A percentile compares a stretch with the other conserved stretches of the same genome.
Evolutionary conservation across 2,888 invertebrate genomes (phyloP).

Genomic region (Drosophila formosana): DNA sequence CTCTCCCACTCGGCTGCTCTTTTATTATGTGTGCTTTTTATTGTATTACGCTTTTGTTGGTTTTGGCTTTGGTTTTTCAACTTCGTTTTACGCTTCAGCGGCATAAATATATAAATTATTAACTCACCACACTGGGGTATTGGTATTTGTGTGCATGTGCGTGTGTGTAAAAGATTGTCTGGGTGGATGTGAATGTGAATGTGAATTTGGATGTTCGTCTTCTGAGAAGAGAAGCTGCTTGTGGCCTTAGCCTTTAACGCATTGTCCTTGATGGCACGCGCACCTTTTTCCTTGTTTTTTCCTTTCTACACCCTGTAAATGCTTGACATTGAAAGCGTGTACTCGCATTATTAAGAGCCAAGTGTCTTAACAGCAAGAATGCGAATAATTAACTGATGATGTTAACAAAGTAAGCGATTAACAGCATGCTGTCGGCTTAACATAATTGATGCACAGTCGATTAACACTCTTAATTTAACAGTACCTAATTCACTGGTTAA

Average conservation of each 20-base stretch:
- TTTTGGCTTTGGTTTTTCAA: conserved; percentile 73
- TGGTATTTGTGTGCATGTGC: conserved; percentile 29
- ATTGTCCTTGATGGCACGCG: conserved; percentile 50
- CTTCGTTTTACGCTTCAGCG: conserved; percentile 76
- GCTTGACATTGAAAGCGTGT: background rate
- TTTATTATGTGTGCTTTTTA: conserved; percentile 77
- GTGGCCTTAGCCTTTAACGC: conserved; percentile 56
- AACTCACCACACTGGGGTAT: conserved; percentile 64
- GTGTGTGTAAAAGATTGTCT: background rate
- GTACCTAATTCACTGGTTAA: background rate
- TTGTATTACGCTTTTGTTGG: conserved; percentile 74
- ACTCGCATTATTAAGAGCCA: background rate
- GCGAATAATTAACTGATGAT: background rate
- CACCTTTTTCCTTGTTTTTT: conserved; percentile 35
- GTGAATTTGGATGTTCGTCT: conserved; percentile 5
- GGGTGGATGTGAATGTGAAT: conserved; percentile 15
- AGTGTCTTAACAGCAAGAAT: background rate
- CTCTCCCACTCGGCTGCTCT: conserved; percentile 47
- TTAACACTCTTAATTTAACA: background rate
- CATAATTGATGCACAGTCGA: background rate
- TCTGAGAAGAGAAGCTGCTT: conserved; percentile 31
- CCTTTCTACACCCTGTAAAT: conserved; percentile 8
- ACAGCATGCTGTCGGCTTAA: conserved; percentile 1
- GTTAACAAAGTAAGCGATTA: background rate
- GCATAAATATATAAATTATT: conserved; percentile 80